Evolutionary conservation across 2,113 vertebrate genomes (phyloP).

Genomic region (Pampusana beccarii): DNA sequence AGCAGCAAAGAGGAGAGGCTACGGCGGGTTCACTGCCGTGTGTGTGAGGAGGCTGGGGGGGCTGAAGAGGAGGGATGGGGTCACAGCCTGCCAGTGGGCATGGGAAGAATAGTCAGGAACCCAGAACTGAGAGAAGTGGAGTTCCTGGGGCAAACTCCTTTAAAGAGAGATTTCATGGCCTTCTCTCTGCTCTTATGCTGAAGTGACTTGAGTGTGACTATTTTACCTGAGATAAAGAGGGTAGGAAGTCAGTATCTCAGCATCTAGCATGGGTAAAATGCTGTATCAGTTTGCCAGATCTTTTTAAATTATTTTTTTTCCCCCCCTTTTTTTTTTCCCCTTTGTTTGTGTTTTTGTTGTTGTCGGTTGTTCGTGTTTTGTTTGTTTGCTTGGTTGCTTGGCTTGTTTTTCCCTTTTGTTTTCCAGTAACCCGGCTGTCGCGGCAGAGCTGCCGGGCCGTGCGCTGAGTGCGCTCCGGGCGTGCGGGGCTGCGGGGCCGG

Average conservation of each 20-base stretch:
- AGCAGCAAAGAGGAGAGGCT: background rate
- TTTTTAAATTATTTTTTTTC: too few species aligned
- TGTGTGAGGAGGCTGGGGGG: background rate
- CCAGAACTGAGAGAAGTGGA: background rate
- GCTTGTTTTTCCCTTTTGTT: too few species aligned
- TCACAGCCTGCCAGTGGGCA: background rate
- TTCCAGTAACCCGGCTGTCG: background rate
- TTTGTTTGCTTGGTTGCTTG: background rate
- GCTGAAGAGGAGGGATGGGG: background rate
- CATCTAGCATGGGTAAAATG: background rate
- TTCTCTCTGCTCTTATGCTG: background rate
- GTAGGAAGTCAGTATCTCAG: background rate
- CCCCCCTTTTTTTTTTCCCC: too few species aligned
- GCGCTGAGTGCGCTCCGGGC: background rate
- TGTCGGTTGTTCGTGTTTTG: too few species aligned
- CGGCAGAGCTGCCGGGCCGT: background rate
- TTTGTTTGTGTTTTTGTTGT: background rate
- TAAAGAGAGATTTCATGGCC: background rate
- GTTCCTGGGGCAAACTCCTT: background rate
- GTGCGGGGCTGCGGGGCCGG: background rate
- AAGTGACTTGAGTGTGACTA: background rate
- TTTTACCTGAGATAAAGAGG: background rate
- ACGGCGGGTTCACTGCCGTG: rapidly evolving
- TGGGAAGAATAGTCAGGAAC: background rate
- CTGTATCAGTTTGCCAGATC: background rate